Evolutionary conservation across 37 sponge, comb jelly and placozoan genomes (phyloP), one percentile per base, ranked within the genome.

Genomic region (Beroe forskalii): DNA sequence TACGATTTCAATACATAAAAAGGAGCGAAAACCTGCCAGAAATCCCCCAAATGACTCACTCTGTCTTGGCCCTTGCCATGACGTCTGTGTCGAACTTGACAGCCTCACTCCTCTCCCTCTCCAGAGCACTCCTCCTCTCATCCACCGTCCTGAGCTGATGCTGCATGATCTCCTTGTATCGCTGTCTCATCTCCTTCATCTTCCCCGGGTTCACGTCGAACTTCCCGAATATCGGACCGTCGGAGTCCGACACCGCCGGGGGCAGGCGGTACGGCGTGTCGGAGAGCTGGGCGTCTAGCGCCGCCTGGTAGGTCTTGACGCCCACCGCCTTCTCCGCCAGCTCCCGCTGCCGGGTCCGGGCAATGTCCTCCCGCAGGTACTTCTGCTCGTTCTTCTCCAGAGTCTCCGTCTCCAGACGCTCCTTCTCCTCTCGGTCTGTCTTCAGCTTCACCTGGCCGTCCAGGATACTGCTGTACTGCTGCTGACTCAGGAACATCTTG

Each of bases 401-500:
- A 14, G 55, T 80, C 23, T 93, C 94, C 33, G 91, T 91, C 89
- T 40, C 39, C n/a, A 91, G 72, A 44, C 33, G 91, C 61, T 35
- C 67, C 19, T 67, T 61, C 67, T 63, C 67, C 14, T 48, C 35
- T 28, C 90, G 66, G 0, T 24, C 41, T 27, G 64, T 48, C 36
- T 64, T 80, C 36, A 42, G 32, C 22, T 32, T 42, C 0, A 96
- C 94, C 80, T 96, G 96, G 0, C 72, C 55, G 62, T 95, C 96
- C 67, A 96, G 92, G 60, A 93, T 44, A 0, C 19, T 19, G 61
- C 93, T 91, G 80, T 96, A 96, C 66, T 93, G 90, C 22, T 39
- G 31, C 41, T 94, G 95, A 33, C 76, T 92, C 37, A 37, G n/a
- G 38, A 48, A 28, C 62, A 64, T 44, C 0, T 80, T 67, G 1